Conservation (phyloP, 1,140 invertebrate species). For the Artemia franciscana region DNA sequence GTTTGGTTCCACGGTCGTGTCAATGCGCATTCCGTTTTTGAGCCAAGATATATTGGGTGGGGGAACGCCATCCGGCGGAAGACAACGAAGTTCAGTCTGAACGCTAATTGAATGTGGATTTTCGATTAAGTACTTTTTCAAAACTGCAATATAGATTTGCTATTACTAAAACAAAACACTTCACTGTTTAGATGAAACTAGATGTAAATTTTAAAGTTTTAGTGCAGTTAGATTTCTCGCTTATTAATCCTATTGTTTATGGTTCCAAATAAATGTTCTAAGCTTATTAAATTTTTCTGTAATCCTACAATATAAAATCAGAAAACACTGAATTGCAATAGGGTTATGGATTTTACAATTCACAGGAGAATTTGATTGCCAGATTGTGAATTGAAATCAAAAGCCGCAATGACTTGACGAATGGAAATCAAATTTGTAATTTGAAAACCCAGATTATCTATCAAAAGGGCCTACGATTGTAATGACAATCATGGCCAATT, state of each 20-base stretch:
- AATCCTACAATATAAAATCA: too few species aligned
- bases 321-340: too few species aligned
- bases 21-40: slow-evolving; percentile 38
- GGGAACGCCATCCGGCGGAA: slow-evolving; percentile 64
- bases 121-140: slow-evolving; percentile 26
- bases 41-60: slow-evolving; percentile 60
- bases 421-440: too few species aligned
- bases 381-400: too few species aligned
- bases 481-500: too few species aligned
- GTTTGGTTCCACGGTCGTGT: slow-evolving; percentile 27
- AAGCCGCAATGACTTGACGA: too few species aligned
- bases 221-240: background rate
- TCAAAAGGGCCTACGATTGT: too few species aligned
- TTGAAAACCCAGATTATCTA: too few species aligned
- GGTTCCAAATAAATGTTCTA: too few species aligned
- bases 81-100: slow-evolving; percentile 62
- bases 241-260: background rate
- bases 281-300: too few species aligned
- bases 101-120: slow-evolving; percentile 55
- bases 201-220: background rate
- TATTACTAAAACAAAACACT: slow-evolving; percentile 2
- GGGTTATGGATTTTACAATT: too few species aligned
- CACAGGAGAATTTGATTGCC: too few species aligned
- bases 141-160: slow-evolving; percentile 20
- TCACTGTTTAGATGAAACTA: background rate